Evolutionary conservation across 2,797 vertebrate genomes (phyloP).

Genomic region (Enteromius radiatus): DNA sequence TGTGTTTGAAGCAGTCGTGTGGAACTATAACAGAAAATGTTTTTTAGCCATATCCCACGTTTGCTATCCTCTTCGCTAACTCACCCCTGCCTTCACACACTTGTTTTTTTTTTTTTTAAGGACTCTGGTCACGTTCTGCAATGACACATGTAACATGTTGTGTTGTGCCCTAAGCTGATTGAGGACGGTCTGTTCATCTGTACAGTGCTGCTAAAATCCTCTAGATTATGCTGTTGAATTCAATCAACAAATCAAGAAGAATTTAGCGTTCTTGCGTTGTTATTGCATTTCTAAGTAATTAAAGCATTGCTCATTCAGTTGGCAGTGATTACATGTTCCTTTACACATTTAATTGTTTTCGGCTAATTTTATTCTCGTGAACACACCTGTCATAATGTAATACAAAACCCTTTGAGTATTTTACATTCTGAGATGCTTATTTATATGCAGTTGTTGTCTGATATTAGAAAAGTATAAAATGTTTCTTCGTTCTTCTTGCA

Average conservation of each 20-base stretch:
- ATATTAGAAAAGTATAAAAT: constrained; percentile 11
- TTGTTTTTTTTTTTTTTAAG: background rate
- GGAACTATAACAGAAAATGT: background rate
- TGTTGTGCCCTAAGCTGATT: constrained; percentile 17
- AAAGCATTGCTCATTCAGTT: background rate
- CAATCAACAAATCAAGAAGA: background rate
- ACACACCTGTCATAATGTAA: constrained; percentile 12
- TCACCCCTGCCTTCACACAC: background rate
- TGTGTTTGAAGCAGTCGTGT: constrained; percentile 50
- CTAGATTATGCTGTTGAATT: background rate
- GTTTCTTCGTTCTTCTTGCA: background rate
- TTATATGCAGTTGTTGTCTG: constrained; percentile 23
- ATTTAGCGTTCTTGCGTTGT: background rate
- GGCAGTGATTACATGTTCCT: background rate
- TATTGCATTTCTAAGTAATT: background rate
- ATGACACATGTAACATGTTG: constrained; percentile 18
- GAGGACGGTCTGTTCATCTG: constrained; percentile 1
- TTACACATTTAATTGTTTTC: background rate
- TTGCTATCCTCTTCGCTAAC: background rate
- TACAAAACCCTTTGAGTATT: background rate
- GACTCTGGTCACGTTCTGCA: constrained; percentile 17
- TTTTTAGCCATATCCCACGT: constrained; percentile 4
- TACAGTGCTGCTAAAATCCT: constrained; percentile 7
- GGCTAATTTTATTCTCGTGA: background rate
- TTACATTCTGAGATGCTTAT: background rate